phyloP scores from a whole-genome alignment of 2,113 vertebrate genomes.

The Capra hircus region DNA sequence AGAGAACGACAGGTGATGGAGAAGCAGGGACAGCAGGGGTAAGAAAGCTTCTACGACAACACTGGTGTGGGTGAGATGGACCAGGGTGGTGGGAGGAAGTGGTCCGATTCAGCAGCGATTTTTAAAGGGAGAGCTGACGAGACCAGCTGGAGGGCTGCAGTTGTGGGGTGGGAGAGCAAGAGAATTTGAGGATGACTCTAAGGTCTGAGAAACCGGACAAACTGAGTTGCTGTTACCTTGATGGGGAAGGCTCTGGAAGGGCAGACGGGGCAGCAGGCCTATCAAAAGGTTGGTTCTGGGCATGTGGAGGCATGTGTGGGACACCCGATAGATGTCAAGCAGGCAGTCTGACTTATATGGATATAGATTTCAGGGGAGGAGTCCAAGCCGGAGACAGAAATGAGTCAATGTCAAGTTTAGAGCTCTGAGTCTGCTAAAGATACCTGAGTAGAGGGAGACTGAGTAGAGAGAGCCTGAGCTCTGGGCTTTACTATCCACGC shows the following conservation, averaged over 20 bases:
- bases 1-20: rapidly evolving
- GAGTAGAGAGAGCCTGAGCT: not conserved
- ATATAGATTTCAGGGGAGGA: not conserved
- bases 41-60: not conserved
- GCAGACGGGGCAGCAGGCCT: rapidly evolving
- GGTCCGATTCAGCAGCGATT: not conserved
- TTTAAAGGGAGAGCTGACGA: not conserved
- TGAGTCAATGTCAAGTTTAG: not conserved
- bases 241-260: not conserved
- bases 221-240: rapidly evolving
- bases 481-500: rapidly evolving
- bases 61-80: not conserved
- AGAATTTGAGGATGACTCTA: not conserved
- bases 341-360: not conserved
- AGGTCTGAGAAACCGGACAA: not conserved
- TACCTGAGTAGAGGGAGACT: not conserved
- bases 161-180: not conserved
- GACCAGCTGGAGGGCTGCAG: not conserved
- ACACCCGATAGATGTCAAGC: not conserved
- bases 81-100: not conserved
- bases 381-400: not conserved
- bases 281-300: not conserved
- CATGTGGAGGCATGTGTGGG: rapidly evolving
- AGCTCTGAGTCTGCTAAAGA: not conserved
- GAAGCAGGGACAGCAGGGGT: not conserved